Evolutionary conservation across 2,113 vertebrate species (phyloP).

Genomic region (Leiothrix lutea): DNA sequence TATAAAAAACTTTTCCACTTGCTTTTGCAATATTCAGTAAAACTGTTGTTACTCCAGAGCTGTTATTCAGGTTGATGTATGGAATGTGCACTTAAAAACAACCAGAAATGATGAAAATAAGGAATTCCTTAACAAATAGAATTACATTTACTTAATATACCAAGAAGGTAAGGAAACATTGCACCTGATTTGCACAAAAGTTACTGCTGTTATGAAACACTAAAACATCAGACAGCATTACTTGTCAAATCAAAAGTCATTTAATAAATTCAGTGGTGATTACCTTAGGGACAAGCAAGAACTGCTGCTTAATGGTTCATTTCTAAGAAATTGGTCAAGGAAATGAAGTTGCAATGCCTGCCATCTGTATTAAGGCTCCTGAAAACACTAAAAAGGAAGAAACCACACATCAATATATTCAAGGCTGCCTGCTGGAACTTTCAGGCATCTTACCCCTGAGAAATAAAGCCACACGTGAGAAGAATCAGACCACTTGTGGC

Average conservation of each 20-base stretch:
- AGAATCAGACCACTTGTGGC: background rate
- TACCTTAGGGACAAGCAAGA: background rate
- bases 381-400: background rate
- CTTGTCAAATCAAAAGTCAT: background rate
- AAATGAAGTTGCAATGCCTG: background rate
- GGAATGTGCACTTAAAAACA: background rate
- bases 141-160: background rate
- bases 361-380: background rate
- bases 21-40: background rate
- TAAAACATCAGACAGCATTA: background rate
- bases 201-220: background rate
- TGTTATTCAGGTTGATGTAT: background rate
- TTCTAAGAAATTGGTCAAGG: background rate
- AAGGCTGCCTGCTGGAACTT: background rate
- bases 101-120: background rate
- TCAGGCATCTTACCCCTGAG: background rate
- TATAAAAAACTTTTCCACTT: background rate
- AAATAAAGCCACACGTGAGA: background rate
- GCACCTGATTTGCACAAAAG: background rate
- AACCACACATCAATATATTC: background rate
- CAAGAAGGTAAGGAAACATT: background rate
- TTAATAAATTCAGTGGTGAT: background rate
- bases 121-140: background rate
- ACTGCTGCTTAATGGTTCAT: background rate
- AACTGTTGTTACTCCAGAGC: background rate